phyloP scores from a whole-genome alignment of 2,888 invertebrate genomes.

The Ectemnius cavifrons region DNA sequence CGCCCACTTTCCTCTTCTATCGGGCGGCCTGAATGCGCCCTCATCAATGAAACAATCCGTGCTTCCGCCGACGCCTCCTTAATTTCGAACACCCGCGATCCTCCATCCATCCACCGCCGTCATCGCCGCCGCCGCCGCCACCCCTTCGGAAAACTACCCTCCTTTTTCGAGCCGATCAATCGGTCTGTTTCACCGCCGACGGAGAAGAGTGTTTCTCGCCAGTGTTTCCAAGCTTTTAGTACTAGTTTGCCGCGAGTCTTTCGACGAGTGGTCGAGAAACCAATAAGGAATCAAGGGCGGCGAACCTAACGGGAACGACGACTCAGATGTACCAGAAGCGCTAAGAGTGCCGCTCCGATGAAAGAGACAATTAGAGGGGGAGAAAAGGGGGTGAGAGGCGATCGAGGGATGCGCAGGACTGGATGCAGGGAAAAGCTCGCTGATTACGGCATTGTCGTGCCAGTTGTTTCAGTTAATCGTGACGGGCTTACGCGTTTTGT shows the following conservation, averaged over 20 bases:
- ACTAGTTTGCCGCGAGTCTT: neutral
- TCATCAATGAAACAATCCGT: slow-evolving; percentile 76
- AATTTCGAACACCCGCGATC: slow-evolving; percentile 28
- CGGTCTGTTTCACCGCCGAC: slow-evolving; percentile 15
- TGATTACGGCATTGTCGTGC: slow-evolving; percentile 73
- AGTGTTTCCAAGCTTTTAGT: neutral
- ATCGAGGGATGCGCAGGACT: slow-evolving; percentile 27
- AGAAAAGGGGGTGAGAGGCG: slow-evolving; percentile 15
- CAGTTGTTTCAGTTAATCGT: slow-evolving; percentile 74
- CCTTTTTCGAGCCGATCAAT: slow-evolving; percentile 34
- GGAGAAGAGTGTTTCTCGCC: neutral
- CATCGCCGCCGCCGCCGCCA: neutral
- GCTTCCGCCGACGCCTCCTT: slow-evolving; percentile 57
- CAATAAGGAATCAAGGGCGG: neutral
- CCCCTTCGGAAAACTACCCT: neutral
- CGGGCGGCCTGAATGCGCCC: slow-evolving; percentile 70
- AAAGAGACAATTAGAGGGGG: slow-evolving; percentile 37
- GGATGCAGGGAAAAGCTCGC: slow-evolving; percentile 68
- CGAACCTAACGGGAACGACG: neutral
- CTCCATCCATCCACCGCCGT: neutral
- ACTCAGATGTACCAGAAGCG: neutral
- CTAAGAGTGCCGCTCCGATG: slow-evolving; percentile 25
- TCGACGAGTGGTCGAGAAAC: neutral
- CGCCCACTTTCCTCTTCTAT: slow-evolving; percentile 22
- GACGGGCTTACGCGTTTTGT: slow-evolving; percentile 63